Conservation (phyloP, 2,888 invertebrate genomes). For the Pachymerium ferrugineum region DNA sequence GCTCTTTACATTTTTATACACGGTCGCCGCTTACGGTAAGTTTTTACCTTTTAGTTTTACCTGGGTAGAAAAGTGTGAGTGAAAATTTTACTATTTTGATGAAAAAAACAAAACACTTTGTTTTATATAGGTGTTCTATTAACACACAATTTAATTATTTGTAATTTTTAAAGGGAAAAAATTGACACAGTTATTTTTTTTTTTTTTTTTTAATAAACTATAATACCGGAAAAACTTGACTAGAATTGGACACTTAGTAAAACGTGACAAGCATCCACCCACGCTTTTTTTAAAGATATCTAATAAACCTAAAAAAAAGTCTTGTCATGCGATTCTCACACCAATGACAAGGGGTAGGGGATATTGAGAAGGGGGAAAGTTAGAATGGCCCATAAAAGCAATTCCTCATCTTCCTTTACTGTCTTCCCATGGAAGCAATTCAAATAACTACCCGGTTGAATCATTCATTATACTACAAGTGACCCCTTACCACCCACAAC, state of each 20-base stretch:
- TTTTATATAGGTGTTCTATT: no score
- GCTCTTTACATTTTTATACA: neutral
- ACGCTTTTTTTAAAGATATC: no score
- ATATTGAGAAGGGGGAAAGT: neutral
- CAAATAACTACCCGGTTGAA: slow-evolving; percentile 20
- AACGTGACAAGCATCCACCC: neutral
- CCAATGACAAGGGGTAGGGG: neutral
- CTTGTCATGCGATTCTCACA: neutral
- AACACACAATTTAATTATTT: no score
- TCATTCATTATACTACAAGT: slow-evolving; percentile 19
- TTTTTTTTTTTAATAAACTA: no score
- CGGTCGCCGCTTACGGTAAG: neutral
- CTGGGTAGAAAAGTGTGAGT: no score
- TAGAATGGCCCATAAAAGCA: neutral
- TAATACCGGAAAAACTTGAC: no score
- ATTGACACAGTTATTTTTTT: no score
- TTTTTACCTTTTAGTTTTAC: neutral
- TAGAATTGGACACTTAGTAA: neutral
- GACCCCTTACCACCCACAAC: slow-evolving; percentile 20
- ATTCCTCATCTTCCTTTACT: slow-evolving; percentile 10
- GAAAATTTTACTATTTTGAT: neutral
- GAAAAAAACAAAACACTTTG: neutral
- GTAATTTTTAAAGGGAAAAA: no score
- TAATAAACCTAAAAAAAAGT: neutral
- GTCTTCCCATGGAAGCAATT: slow-evolving; percentile 25